These are phyloP conservation scores for Luperina testacea DNA, from an alignment of 2,888 invertebrate genomes.

Conservation along the genomic window DNA sequence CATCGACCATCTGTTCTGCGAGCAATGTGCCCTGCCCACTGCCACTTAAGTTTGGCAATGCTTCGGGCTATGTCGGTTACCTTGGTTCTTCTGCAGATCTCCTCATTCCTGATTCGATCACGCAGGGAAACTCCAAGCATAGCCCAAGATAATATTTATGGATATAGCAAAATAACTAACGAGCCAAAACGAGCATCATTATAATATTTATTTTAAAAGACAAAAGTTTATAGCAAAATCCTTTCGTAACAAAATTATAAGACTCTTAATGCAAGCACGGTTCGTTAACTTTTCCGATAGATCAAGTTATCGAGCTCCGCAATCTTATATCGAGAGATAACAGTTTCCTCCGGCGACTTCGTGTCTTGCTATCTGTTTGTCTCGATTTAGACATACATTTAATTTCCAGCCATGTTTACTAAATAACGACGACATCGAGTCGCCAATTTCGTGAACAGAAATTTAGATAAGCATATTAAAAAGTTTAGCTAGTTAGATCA, in stretches of 20 bases:
- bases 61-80: too few species aligned
- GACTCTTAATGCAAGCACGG: slow-evolving; percentile 66
- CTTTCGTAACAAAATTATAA: slow-evolving; percentile 60
- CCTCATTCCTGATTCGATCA: too few species aligned
- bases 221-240: slow-evolving; percentile 37
- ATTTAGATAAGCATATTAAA: slow-evolving; percentile 79
- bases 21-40: too few species aligned
- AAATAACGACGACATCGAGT: slow-evolving; percentile 66
- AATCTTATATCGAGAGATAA: slow-evolving; percentile 66
- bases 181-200: slow-evolving; percentile 18
- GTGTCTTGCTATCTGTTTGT: slow-evolving; percentile 75
- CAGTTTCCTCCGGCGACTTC: slow-evolving; percentile 66
- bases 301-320: slow-evolving; percentile 65
- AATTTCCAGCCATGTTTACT: slow-evolving; percentile 74
- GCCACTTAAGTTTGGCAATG: too few species aligned
- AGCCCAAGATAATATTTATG: background rate
- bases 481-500: slow-evolving; percentile 71
- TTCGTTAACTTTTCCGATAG: slow-evolving; percentile 73
- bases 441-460: slow-evolving; percentile 78
- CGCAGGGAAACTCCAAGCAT: too few species aligned
- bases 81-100: too few species aligned
- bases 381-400: slow-evolving; percentile 76
- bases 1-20: too few species aligned
- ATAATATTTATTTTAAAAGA: slow-evolving; percentile 13
- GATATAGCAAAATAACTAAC: background rate